A percentile compares a stretch with the other conserved stretches of the same genome.
Conservation (phyloP, 2,888 invertebrate genomes). For the Polymixis lichenea region DNA sequence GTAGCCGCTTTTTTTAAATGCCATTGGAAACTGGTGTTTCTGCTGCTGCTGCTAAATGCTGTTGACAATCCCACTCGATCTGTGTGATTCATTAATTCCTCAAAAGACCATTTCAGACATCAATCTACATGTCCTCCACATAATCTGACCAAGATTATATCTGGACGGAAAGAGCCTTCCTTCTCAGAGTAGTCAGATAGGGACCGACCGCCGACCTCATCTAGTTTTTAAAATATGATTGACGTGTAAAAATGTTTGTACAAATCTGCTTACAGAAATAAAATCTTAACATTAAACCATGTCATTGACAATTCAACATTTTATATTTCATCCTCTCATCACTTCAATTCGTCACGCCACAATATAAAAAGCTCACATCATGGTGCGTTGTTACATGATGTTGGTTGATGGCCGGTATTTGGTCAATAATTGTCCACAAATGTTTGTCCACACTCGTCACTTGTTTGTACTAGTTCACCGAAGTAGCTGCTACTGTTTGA, state of each 20-base stretch:
- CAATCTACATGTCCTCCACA: too few species aligned
- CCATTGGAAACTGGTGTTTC: not conserved
- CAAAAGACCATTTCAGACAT: too few species aligned
- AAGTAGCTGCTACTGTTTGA: constrained; percentile 54
- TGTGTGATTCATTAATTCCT: too few species aligned
- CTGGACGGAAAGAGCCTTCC: too few species aligned
- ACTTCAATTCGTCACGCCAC: constrained; percentile 29
- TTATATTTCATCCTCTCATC: constrained; percentile 9
- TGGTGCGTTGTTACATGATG: constrained; percentile 18
- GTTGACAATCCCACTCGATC: not conserved
- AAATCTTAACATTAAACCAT: too few species aligned
- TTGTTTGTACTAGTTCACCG: constrained; percentile 47
- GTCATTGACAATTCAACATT: not conserved
- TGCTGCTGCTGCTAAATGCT: too few species aligned
- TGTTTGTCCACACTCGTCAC: constrained; percentile 50
- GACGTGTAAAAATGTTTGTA: too few species aligned
- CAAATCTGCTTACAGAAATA: too few species aligned
- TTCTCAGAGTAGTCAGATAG: too few species aligned
- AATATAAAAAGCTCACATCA: constrained; percentile 29
- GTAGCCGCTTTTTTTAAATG: not conserved
- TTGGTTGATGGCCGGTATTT: constrained; percentile 25
- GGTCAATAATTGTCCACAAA: constrained; percentile 58
- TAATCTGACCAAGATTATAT: too few species aligned
- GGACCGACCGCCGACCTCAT: too few species aligned
- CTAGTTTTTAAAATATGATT: too few species aligned